phyloP scores from a whole-genome alignment of 2,888 invertebrate genomes.

The Punctoribates punctum region DNA sequence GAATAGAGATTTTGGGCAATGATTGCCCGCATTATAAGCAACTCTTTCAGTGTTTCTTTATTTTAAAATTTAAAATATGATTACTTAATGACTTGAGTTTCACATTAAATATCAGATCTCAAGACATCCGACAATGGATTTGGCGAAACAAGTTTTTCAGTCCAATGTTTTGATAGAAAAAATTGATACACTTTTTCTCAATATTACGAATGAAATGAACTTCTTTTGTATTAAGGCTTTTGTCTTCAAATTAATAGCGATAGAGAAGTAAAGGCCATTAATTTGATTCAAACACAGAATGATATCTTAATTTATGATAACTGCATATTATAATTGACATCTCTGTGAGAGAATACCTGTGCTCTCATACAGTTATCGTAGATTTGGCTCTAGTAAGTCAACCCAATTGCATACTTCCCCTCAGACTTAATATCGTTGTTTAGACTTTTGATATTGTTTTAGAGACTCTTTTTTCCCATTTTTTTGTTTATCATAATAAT shows the following conservation, averaged over 20 bases:
- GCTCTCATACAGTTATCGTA: not conserved
- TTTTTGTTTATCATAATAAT: not conserved
- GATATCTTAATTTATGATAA: constrained; percentile 11
- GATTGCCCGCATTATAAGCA: not conserved
- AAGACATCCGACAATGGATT: not conserved
- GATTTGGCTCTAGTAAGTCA: not conserved
- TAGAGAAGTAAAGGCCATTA: constrained; percentile 6
- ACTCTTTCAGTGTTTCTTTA: not conserved
- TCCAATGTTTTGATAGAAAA: not conserved
- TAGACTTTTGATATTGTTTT: not conserved
- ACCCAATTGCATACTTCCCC: not conserved
- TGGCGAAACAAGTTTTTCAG: not conserved
- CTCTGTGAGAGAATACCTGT: not conserved
- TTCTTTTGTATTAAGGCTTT: constrained; percentile 9
- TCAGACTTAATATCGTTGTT: not conserved
- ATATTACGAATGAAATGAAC: not conserved
- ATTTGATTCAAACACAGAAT: not conserved
- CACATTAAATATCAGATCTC: not conserved
- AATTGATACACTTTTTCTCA: not conserved
- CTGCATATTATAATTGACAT: constrained; percentile 9
- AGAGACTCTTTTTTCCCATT: not conserved
- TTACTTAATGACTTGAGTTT: constrained; percentile 12
- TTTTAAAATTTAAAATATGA: not conserved
- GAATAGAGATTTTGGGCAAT: not conserved
- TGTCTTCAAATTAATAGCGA: constrained; percentile 1